Evolutionary conservation across 2,888 invertebrate species (phyloP), one percentile per base, ranked within the genome.

Genomic region (Volucella zonaria): DNA sequence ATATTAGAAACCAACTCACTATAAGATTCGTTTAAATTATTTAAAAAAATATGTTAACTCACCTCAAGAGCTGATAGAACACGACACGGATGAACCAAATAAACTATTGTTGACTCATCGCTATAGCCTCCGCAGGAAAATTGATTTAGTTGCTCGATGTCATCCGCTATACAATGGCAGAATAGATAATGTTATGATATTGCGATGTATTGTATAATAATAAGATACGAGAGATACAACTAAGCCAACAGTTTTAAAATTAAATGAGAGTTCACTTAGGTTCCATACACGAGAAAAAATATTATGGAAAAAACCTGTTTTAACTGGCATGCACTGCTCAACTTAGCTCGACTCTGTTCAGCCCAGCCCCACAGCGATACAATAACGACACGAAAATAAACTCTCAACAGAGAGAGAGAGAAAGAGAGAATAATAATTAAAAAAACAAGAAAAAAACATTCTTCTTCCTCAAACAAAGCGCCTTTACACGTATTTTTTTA

Each of bases 81-180:
- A 85, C 96, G 96, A 92, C 96, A 96, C 89, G 96, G 96, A 93
- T 97, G 96, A 92, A 96, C 96, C 90, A 96, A 93, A 92, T 96
- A 97, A 88, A 96, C 96, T 91, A 96, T 96, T 73, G 96, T 96
- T 73, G 95, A 96, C 89, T 96, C 95, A 93, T 97, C 96, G 92
- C 95, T 95, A 91, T 96, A 96, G 88, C 96, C 96, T 87, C 96
- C 96, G 89, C 95, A 96, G 85, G 96, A 95, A 92, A 96, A 96
- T 89, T 96, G 93, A 92, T 95, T 95, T 89, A 97, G 93, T 91
- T 96, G 96, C 90, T 96, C 96, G 91, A 96, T 96, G 91, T 97
- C 96, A 89, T 94, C 94, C 89, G 95, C 95, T 95, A 92, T 67
- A 93, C 10, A 79, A 18, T 15, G 23, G 67, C 31, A 73, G 70